Evolutionary conservation across 2,797 vertebrate genomes (phyloP).

Genomic region (Arctocebus calabarensis): DNA sequence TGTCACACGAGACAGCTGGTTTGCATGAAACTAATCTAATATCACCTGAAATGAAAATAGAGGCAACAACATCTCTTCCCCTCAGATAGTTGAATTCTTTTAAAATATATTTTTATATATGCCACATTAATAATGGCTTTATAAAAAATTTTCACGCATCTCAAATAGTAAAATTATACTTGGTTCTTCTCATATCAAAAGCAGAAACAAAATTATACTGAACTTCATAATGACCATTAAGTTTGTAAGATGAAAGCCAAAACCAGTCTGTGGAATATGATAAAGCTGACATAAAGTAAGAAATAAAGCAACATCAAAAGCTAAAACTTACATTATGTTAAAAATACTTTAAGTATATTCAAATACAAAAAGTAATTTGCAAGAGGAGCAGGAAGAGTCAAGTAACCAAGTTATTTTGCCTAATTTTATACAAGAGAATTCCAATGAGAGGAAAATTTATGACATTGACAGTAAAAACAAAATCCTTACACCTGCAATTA

Average conservation of each 20-base stretch:
- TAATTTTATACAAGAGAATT: not conserved
- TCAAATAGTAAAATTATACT: not conserved
- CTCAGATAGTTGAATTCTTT: not conserved
- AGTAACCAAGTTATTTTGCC: not conserved
- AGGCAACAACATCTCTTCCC: not conserved
- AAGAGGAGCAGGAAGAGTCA: not conserved
- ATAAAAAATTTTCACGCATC: not conserved
- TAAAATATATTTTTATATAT: not conserved
- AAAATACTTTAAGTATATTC: constrained; percentile 30
- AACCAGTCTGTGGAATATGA: not conserved
- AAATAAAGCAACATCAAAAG: not conserved
- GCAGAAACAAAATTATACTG: constrained; percentile 26
- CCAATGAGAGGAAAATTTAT: not conserved
- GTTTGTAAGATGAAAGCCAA: not conserved
- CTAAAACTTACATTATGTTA: not conserved
- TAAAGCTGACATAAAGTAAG: not conserved
- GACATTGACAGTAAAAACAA: not conserved
- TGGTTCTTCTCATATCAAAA: constrained; percentile 28
- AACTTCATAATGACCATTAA: not conserved
- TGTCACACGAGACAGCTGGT: not conserved
- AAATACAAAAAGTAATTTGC: constrained; percentile 19
- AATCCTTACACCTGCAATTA: not conserved
- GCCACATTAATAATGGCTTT: not conserved
- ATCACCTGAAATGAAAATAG: not conserved
- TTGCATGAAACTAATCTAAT: not conserved